Conservation (phyloP, 2,113 vertebrate species). For the Leptosomus discolor region DNA sequence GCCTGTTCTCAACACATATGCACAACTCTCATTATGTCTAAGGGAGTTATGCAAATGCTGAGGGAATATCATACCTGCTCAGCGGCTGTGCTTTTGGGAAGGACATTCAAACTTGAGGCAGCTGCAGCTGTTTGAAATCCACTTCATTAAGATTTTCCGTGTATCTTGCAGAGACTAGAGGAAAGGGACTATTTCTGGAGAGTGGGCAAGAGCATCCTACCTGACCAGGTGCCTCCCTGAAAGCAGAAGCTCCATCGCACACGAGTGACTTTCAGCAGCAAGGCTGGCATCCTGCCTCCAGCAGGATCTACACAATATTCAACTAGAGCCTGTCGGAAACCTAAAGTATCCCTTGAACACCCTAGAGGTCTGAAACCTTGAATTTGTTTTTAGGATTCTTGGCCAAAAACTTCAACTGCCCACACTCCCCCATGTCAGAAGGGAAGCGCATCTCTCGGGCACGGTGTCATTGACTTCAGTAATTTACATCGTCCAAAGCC, state of each 20-base stretch:
- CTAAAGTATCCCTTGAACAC: rapidly evolving
- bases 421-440: neutral
- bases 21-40: rapidly evolving
- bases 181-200: neutral
- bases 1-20: neutral
- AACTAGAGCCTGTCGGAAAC: neutral
- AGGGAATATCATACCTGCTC: neutral
- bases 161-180: neutral
- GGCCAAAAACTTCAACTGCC: neutral
- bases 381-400: neutral
- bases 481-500: neutral
- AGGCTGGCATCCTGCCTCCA: neutral
- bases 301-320: neutral
- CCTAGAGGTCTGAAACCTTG: neutral
- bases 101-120: neutral
- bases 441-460: neutral
- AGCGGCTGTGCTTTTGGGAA: rapidly evolving
- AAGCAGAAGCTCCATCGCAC: neutral
- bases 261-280: neutral
- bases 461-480: neutral
- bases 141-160: neutral
- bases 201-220: neutral
- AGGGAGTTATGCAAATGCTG: neutral
- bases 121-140: neutral
- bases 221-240: no score